Conservation (phyloP, 2,113 vertebrate species). For the Apteryx owenii region DNA sequence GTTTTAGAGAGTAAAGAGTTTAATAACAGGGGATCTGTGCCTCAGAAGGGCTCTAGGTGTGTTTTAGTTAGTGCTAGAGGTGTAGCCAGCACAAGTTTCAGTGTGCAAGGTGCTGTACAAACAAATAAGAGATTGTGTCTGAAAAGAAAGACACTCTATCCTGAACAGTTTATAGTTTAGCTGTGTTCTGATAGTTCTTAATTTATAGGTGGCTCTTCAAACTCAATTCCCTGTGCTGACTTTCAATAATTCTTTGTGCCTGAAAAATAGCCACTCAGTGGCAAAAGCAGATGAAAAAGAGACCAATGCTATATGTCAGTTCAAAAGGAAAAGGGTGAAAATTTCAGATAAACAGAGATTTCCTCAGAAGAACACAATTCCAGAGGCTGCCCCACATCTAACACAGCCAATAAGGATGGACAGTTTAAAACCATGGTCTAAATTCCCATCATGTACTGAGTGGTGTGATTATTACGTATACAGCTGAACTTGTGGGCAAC, state of each 20-base stretch:
- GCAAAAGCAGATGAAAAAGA: background rate
- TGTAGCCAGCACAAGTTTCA: background rate
- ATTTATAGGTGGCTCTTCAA: background rate
- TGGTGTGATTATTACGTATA: background rate
- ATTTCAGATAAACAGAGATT: background rate
- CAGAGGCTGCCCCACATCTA: background rate
- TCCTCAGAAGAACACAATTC: background rate
- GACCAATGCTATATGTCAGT: accelerated
- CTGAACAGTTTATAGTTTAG: background rate
- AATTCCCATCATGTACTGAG: slow-evolving; percentile 2
- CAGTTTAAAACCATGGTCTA: slow-evolving; percentile 17
- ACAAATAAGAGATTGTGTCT: background rate
- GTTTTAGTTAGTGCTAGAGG: background rate
- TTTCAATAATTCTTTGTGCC: background rate
- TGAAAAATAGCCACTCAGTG: background rate
- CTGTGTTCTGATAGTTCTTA: background rate
- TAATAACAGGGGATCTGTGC: background rate
- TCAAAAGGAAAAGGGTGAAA: background rate
- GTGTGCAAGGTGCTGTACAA: background rate
- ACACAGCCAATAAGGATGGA: background rate
- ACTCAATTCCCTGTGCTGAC: background rate
- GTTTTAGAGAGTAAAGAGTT: background rate
- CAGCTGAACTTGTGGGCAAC: background rate
- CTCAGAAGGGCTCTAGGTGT: background rate
- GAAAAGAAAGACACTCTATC: background rate